These are phyloP conservation scores for Tragulus kanchil DNA, from an alignment of 2,113 vertebrate genomes.

Conservation along the genomic window DNA sequence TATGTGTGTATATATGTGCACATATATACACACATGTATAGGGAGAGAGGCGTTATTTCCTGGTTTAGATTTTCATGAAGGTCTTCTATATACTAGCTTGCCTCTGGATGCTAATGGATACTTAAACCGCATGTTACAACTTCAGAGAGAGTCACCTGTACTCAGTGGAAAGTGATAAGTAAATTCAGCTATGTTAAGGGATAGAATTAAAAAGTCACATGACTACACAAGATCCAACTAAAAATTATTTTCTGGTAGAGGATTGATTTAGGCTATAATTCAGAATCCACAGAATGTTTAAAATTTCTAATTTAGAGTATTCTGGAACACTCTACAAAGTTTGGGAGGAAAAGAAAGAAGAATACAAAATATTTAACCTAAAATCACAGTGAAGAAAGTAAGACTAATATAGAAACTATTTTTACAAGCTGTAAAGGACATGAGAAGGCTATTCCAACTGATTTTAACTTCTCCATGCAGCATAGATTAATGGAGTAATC, in stretches of 20 bases:
- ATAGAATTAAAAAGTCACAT: not conserved
- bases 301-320: not conserved
- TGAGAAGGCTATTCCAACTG: not conserved
- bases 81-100: not conserved
- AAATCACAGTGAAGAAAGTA: not conserved
- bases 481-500: conserved; percentile 17
- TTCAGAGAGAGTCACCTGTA: not conserved
- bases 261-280: not conserved
- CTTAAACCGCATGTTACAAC: not conserved
- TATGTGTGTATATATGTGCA: too few relatives aligned
- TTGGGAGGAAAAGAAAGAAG: not conserved
- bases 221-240: not conserved
- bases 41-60: not conserved
- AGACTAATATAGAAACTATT: not conserved
- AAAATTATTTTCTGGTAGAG: not conserved
- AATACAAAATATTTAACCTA: not conserved
- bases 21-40: not conserved
- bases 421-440: conserved; percentile 6
- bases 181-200: not conserved
- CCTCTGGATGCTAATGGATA: not conserved
- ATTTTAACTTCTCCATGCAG: not conserved
- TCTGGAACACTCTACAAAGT: not conserved
- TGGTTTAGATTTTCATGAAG: not conserved
- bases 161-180: not conserved
- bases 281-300: not conserved